Base-by-base conservation (phyloP, 2,113 vertebrate species). In the Sylvilagus bachmani region DNA sequence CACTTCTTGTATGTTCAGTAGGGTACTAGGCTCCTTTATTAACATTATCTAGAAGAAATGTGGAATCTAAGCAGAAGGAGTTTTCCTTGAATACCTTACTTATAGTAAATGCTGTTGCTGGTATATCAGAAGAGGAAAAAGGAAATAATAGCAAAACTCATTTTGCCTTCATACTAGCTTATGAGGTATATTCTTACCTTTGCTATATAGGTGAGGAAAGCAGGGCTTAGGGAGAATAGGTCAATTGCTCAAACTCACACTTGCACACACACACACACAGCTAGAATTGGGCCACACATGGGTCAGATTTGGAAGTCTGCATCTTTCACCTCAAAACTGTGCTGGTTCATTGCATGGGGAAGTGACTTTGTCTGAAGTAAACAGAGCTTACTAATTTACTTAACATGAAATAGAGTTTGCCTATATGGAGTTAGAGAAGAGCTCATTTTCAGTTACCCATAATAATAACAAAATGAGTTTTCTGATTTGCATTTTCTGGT, bases 41-140 rank as follows among this genome's bases (percentile, higher is more conserved):
- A 92, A 89, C 8, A 53, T 80, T 79, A 75, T 80, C 95, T 53
- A 89, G 73, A 44, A 89, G 80, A 93, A 89, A 86, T 84, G 62
- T 67, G 33, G 90, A 95, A 77, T 93, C 27, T 71, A 24, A 96
- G 31, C 61, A 94, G 36, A 61, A 92, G 82, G 67, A 44, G 2
- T 91, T 95, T 55, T 13, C 38, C 11, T 69, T 89, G 51, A 82
- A 55, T 93, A 22, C 25, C 61, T 89, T 94, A 74, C 38, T 91
- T 95, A 91, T 27, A 89, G 27, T 90, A 91, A 93, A 66, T 91
- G 17, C 29, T 92, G 22, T 53, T 88, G 75, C 17, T 82, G 53
- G 17, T 92, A 13, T 93, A 78, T 94, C 81, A 66, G 71, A 85
- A 58, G 38, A 55, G 90, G 38, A 90, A 95, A 58, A 92, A 14